Percentiles rank a stretch among this genome's conserved stretches.
Evolutionary conservation across 2,113 vertebrate species (phyloP).

Genomic region (Nibea albiflora): DNA sequence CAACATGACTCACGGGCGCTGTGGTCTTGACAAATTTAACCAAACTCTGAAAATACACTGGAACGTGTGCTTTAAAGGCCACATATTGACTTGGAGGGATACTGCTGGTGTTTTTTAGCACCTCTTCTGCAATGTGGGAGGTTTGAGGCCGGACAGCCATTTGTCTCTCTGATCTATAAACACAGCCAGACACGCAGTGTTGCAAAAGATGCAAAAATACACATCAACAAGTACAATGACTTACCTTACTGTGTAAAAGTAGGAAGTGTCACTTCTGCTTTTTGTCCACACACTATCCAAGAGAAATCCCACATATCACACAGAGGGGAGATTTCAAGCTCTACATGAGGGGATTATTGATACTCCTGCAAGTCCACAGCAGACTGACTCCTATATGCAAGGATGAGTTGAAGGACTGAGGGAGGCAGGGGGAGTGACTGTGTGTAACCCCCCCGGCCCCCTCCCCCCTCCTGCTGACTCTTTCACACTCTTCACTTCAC

Average conservation of each 20-base stretch:
- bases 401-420: slow-evolving; percentile 74
- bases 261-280: slow-evolving; percentile 28
- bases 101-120: slow-evolving; percentile 55
- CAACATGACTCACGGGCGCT: slow-evolving; percentile 16
- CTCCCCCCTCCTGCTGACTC: slow-evolving; percentile 52
- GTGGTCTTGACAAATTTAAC: slow-evolving; percentile 5
- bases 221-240: slow-evolving; percentile 29
- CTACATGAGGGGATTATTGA: slow-evolving; percentile 48
- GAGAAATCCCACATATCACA: slow-evolving; percentile 43
- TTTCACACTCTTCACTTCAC: slow-evolving; percentile 61
- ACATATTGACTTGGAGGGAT: slow-evolving; percentile 9
- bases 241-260: slow-evolving; percentile 54
- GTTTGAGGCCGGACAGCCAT: slow-evolving; percentile 29
- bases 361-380: slow-evolving; percentile 61
- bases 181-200: slow-evolving; percentile 22
- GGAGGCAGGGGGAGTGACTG: slow-evolving; percentile 63
- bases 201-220: slow-evolving; percentile 17
- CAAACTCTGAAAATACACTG: neutral
- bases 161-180: slow-evolving; percentile 51
- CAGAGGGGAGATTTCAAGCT: slow-evolving; percentile 31
- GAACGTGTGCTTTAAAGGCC: slow-evolving; percentile 30
- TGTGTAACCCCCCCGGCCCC: slow-evolving; percentile 40
- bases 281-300: neutral
- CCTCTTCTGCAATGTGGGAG: slow-evolving; percentile 45
- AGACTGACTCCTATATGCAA: slow-evolving; percentile 62